Base-by-base conservation (phyloP, 2,113 vertebrate genomes). In the Ophthalmolycus amberensis region DNA sequence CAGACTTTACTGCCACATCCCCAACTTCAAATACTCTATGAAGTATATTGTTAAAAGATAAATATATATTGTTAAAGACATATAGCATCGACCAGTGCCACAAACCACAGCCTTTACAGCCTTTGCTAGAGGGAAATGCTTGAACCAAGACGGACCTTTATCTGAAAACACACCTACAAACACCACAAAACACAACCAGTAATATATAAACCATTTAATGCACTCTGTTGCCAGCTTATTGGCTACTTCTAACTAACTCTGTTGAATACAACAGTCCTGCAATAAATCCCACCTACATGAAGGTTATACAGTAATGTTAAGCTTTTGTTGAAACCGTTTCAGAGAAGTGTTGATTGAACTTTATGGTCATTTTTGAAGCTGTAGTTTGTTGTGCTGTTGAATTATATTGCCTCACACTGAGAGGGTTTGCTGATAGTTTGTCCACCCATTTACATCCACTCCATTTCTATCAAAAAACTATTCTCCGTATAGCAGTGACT, bases 71-170 rank as follows among this genome's bases (percentile, higher is more conserved):
- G 52, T 56, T 25, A 14, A 65, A 34, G 40, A 60, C 34, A 56
- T 5, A 62, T 16, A 42, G 37, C 56, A 58, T 46, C 8, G 15
- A 63, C 3, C 15, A 22, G 3, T n/a, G 20, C 4, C 3, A 69
- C 64, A 65, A 34, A 58, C 5, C 7, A 52, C 22, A 50, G 7
- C 18, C 79, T 77, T 71, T 37, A 64, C 25, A 80, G 15, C 20
- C 44, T 62, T 16, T n/a, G 58, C 37, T 42, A 27, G 11, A 46
- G 20, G 20, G 6, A 80, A 69, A 72, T 12, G 54, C 59, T 62
- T 48, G 11, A 77, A 67, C 34, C 6, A 9, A 5, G 5, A 15
- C 48, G 38, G 56, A 65, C 9, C 48, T 75, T 69, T 44, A 4
- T 1, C 65, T 42, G 11, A 69, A 66, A 80, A 16, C 20, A 68